Percentiles rank a stretch among this genome's conserved stretches.
phyloP scores from a whole-genome alignment of 2,113 vertebrate genomes.

The Trogon melanurus region DNA sequence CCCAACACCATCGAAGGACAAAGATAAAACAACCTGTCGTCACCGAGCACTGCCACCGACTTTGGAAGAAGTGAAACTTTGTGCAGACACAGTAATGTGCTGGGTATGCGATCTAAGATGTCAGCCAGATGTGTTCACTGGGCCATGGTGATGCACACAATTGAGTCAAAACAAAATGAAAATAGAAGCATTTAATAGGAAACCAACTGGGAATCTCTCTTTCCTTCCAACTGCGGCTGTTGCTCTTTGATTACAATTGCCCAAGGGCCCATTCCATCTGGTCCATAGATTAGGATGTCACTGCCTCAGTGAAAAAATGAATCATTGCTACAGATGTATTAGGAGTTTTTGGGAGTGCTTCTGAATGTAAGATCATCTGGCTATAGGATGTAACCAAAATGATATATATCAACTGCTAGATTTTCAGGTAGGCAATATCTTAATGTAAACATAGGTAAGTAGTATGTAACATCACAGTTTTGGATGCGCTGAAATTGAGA shows the following conservation, averaged over 20 bases:
- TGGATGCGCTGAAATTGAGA: neutral
- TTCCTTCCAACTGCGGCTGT: constrained; percentile 25
- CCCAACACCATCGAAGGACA: neutral
- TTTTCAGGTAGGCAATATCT: neutral
- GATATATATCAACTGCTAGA: neutral
- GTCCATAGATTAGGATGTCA: constrained; percentile 56
- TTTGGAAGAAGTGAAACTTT: constrained; percentile 41
- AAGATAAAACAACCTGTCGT: neutral
- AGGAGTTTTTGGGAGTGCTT: constrained; percentile 6
- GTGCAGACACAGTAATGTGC: constrained; percentile 8
- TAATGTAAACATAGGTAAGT: neutral
- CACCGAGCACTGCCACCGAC: neutral
- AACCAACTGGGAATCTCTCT: constrained; percentile 49
- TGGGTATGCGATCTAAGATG: neutral
- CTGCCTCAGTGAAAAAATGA: constrained; percentile 53
- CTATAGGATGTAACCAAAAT: neutral
- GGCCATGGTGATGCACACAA: constrained; percentile 53
- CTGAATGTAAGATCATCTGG: neutral
- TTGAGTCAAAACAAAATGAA: constrained; percentile 60
- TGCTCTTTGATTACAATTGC: constrained; percentile 69
- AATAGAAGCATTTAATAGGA: constrained; percentile 56
- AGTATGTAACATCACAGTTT: neutral
- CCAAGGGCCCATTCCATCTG: constrained; percentile 61
- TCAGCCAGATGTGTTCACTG: constrained; percentile 60
- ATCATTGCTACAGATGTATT: constrained; percentile 35